These are phyloP conservation scores for Clarias batrachus DNA, from an alignment of 2,113 vertebrate species.

Conservation along the genomic window DNA sequence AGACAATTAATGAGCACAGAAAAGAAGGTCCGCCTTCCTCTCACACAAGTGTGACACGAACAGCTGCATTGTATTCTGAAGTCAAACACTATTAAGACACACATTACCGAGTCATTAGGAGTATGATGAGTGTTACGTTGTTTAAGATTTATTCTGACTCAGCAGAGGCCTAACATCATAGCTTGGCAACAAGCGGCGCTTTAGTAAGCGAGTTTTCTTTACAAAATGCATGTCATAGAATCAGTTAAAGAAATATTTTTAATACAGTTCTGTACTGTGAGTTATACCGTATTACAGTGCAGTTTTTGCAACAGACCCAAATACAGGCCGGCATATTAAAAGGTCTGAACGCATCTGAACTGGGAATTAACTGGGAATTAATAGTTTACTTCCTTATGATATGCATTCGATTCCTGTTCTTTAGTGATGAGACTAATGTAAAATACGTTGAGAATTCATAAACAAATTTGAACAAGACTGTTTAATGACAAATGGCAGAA, in stretches of 20 bases:
- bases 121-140: slow-evolving; percentile 27
- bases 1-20: slow-evolving; percentile 60
- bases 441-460: not conserved
- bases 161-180: not conserved
- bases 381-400: not conserved
- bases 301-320: not conserved
- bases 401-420: not conserved
- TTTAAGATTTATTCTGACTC: not conserved
- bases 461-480: slow-evolving; percentile 5
- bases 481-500: not conserved
- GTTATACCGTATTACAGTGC: not conserved
- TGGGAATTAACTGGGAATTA: not conserved
- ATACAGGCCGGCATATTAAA: not conserved
- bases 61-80: slow-evolving; percentile 57
- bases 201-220: slow-evolving; percentile 20
- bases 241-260: slow-evolving; percentile 33
- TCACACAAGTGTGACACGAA: slow-evolving; percentile 36
- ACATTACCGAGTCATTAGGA: slow-evolving; percentile 51
- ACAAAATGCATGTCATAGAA: not conserved
- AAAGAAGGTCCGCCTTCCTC: slow-evolving; percentile 34
- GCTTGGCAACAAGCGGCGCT: slow-evolving; percentile 32
- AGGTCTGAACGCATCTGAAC: not conserved
- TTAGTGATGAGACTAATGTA: not conserved
- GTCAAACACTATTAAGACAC: slow-evolving; percentile 66
- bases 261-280: not conserved